phyloP scores from a whole-genome alignment of 2,113 vertebrate genomes.

The Cinclus mexicanus region DNA sequence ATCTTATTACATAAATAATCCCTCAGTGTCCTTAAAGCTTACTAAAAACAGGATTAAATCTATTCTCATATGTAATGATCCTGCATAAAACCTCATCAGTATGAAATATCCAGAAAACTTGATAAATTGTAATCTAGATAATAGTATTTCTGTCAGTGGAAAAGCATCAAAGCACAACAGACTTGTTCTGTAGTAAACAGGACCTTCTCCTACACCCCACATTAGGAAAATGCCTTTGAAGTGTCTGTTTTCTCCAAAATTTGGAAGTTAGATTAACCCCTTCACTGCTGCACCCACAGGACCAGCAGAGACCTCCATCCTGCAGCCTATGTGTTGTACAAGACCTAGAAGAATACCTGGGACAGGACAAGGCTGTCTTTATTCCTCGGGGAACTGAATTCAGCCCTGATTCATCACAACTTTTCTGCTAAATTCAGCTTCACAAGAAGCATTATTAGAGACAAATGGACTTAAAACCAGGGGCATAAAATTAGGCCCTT shows the following conservation, averaged over 20 bases:
- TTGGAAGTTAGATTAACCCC: neutral
- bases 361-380: neutral
- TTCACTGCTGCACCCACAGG: neutral
- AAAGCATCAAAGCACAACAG: neutral
- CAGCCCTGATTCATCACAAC: neutral
- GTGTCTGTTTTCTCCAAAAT: neutral
- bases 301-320: neutral
- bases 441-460: neutral
- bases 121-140: conserved; percentile 71
- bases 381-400: neutral
- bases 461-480: neutral
- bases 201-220: neutral
- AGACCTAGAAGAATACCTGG: neutral
- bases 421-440: neutral
- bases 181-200: neutral
- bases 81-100: conserved; percentile 72
- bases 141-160: conserved; percentile 41
- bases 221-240: conserved; percentile 5
- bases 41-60: conserved; percentile 80
- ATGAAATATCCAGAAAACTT: conserved; percentile 71
- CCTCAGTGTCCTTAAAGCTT: conserved; percentile 75
- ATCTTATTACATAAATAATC: conserved; percentile 84
- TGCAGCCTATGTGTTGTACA: neutral
- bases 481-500: neutral
- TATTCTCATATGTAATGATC: conserved; percentile 75